Base-by-base conservation (phyloP, 2,888 invertebrate genomes). In the Hydraecia micacea region DNA sequence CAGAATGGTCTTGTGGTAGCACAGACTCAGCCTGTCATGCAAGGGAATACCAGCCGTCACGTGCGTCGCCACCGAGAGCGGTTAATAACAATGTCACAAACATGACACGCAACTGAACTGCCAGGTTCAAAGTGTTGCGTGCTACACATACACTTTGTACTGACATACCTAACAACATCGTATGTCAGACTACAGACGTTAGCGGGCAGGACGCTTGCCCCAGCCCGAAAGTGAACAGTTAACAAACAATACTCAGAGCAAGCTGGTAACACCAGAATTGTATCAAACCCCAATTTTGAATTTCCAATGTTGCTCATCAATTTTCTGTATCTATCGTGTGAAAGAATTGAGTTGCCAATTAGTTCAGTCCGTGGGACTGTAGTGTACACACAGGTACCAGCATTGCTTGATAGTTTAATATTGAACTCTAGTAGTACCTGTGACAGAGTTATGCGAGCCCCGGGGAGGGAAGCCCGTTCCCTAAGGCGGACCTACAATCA, bases 401-500 rank as follows among this genome's bases (percentile, higher is more conserved):
- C 91, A 80, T 83, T 88, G 88, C 90, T 89, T 80, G 84, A 81
- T 49, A 75, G 55, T 67, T 76, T 49, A 68, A 73, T 49, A 88
- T 78, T 81, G 72, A 85, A 83, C 73, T 73, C 75, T 36, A 81
- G 55, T 75, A 76, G 80, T 91, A 93, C 92, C 91, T 91, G 90
- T 42, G 83, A 75, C 49, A 93, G 86, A 75, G 90, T 87, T 77
- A 73, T 46, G 81, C 91, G 91, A 84, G 90, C 91, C 80, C 91
- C 91, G 86, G 87, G 86, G 74, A 91, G 82, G 80, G 83, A 75
- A 72, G 79, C 72, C 68, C 92, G 90, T 79, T 91, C 88, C 77
- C 89, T 91, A 87, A 93, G 89, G 72, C 83, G 88, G 68, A 89
- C 88, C 91, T 91, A 92, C 83, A 90, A 91, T 85, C 85, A 89